Evolutionary conservation across 2,888 invertebrate species (phyloP).

Genomic region (Palloptera scutellata): DNA sequence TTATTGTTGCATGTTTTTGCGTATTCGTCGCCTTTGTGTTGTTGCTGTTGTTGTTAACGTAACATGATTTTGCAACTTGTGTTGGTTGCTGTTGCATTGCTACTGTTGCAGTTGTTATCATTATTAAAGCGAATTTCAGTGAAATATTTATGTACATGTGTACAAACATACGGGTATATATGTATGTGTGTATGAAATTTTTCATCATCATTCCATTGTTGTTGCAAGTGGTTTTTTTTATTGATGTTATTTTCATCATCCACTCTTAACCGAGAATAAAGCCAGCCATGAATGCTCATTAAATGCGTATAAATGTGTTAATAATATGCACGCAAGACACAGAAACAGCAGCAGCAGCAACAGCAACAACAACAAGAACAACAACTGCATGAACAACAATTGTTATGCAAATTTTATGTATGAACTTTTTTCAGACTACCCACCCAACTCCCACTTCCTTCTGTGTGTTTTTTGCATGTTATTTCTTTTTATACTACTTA

Average conservation of each 20-base stretch:
- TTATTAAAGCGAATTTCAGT: no score
- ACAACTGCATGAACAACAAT: conserved; percentile 19
- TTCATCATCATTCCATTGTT: neutral
- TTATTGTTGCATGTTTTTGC: conserved; percentile 13
- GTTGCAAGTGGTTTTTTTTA: no score
- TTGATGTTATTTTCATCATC: no score
- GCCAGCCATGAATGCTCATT: conserved; percentile 27
- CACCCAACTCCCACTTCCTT: neutral
- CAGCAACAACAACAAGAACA: conserved; percentile 5
- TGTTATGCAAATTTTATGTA: conserved; percentile 35
- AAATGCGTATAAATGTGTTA: conserved; percentile 28
- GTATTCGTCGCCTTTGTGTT: neutral
- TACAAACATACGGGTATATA: no score
- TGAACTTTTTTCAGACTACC: conserved; percentile 10
- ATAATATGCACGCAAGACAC: neutral
- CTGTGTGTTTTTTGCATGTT: neutral
- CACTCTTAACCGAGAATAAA: neutral
- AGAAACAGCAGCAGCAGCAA: neutral
- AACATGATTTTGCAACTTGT: neutral
- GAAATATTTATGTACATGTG: no score
- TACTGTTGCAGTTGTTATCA: neutral
- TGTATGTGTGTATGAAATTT: neutral
- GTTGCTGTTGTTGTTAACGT: neutral
- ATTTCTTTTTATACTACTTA: neutral
- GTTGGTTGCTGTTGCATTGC: neutral